Evolutionary conservation across 1,140 invertebrate genomes (phyloP).

Genomic region (Cotesia chilonis): DNA sequence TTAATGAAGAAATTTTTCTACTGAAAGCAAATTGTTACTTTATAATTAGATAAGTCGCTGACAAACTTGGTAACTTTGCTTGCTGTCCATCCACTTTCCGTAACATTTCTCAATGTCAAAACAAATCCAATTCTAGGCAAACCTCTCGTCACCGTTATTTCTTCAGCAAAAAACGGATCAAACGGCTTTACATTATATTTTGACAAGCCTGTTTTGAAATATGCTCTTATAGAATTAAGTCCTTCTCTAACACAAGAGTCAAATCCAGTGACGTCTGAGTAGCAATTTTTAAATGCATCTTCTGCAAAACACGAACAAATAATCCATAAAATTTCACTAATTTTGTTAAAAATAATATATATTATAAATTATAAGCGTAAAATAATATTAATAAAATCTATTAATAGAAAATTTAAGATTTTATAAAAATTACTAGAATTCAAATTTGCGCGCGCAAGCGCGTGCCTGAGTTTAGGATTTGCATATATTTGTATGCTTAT

Average conservation of each 20-base stretch:
- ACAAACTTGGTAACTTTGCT: constrained; percentile 80
- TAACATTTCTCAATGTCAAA: constrained; percentile 76
- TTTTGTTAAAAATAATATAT: background rate
- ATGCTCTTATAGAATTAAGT: constrained; percentile 76
- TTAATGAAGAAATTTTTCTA: constrained; percentile 9
- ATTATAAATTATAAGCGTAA: background rate
- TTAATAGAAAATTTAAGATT: constrained; percentile 4
- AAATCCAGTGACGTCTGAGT: constrained; percentile 69
- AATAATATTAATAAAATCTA: background rate
- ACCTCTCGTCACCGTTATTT: constrained; percentile 72
- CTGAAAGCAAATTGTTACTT: constrained; percentile 46
- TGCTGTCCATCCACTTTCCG: constrained; percentile 77
- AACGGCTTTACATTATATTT: constrained; percentile 77
- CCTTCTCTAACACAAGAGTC: constrained; percentile 77
- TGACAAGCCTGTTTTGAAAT: constrained; percentile 78
- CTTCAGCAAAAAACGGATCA: constrained; percentile 78
- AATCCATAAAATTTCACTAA: constrained; percentile 13
- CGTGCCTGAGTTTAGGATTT: no score
- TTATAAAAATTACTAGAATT: background rate
- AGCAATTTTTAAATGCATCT: constrained; percentile 70
- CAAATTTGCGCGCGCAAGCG: no score
- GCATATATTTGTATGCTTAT: no score
- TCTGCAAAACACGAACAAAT: constrained; percentile 46
- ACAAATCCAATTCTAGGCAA: constrained; percentile 72
- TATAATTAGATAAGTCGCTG: constrained; percentile 59